Evolutionary conservation across 2,888 invertebrate genomes (phyloP).

Genomic region (Ctena decussata): DNA sequence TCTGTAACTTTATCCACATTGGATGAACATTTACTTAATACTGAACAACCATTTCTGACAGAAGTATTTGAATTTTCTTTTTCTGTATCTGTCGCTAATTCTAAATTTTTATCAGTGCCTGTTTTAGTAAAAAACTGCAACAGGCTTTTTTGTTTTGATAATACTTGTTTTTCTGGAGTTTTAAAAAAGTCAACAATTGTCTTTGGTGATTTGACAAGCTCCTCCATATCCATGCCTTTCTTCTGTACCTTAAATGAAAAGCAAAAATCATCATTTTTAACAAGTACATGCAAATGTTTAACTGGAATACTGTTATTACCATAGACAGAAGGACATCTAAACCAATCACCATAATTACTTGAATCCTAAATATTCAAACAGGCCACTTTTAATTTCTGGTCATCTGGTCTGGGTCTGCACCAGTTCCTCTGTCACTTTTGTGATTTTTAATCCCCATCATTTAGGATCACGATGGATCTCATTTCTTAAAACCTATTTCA

Average conservation of each 20-base stretch:
- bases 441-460: too few relatives aligned
- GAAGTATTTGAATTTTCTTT: not conserved
- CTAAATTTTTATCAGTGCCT: constrained; percentile 1
- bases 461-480: too few relatives aligned
- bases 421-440: too few relatives aligned
- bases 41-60: not conserved
- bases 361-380: too few relatives aligned
- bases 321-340: too few relatives aligned
- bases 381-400: too few relatives aligned
- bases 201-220: constrained; percentile 21
- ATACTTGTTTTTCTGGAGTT: constrained; percentile 63
- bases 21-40: not conserved
- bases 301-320: too few relatives aligned
- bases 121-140: constrained; percentile 58
- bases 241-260: not conserved
- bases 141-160: constrained; percentile 63
- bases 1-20: not conserved
- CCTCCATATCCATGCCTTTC: not conserved
- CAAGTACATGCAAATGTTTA: too few relatives aligned
- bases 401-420: too few relatives aligned
- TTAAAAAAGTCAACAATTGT: constrained; percentile 72
- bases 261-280: too few relatives aligned
- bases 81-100: not conserved
- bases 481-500: too few relatives aligned
- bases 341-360: too few relatives aligned